Evolutionary conservation across 2,113 vertebrate species (phyloP).

Genomic region (Brachyhypopomus gauderio): DNA sequence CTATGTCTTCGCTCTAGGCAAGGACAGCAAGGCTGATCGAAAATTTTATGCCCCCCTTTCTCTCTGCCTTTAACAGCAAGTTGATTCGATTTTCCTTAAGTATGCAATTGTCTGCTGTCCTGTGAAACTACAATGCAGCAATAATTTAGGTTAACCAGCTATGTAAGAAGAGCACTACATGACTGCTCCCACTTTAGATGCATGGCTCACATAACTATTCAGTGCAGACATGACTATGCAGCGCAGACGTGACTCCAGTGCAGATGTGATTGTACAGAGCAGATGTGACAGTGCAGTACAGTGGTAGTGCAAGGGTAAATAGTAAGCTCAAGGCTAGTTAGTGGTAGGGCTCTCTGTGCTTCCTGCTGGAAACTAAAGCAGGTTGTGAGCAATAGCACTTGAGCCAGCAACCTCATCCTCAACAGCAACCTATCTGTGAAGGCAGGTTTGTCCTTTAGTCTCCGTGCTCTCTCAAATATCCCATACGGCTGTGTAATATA

Average conservation of each 20-base stretch:
- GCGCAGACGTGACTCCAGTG: too few relatives aligned
- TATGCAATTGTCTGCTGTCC: neutral
- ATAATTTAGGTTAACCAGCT: too few relatives aligned
- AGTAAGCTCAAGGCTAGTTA: too few relatives aligned
- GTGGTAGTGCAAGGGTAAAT: too few relatives aligned
- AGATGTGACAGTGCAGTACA: too few relatives aligned
- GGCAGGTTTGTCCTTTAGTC: conserved; percentile 2
- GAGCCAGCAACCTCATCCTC: neutral
- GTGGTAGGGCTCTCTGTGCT: too few relatives aligned
- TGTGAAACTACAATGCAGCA: too few relatives aligned
- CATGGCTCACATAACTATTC: too few relatives aligned
- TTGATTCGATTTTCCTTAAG: neutral
- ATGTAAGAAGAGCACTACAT: too few relatives aligned
- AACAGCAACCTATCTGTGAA: neutral
- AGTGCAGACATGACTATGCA: too few relatives aligned
- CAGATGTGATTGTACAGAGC: too few relatives aligned
- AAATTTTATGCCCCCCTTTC: conserved; percentile 53
- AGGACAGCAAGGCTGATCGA: conserved; percentile 42
- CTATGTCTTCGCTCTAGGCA: conserved; percentile 49
- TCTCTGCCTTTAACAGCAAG: conserved; percentile 20
- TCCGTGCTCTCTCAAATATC: conserved; percentile 6
- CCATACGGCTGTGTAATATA: conserved; percentile 2
- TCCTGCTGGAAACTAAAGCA: neutral
- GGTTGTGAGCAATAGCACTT: neutral
- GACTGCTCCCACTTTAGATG: too few relatives aligned